Base-by-base conservation (phyloP, 2,888 invertebrate species). In the Oligia latruncula region DNA sequence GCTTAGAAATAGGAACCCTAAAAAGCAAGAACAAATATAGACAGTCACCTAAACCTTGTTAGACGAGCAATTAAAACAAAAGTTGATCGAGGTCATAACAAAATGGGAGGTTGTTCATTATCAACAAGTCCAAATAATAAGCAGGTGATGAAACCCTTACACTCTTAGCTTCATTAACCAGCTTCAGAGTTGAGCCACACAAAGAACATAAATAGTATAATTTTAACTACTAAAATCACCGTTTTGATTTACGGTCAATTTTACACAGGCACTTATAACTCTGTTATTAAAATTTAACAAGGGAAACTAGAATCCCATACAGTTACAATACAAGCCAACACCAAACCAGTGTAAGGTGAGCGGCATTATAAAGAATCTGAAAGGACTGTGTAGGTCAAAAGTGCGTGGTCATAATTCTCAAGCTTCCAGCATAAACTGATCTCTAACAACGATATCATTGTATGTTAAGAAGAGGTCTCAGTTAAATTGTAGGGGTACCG, bases 231-330 rank as follows among this genome's bases (percentile, higher is more conserved):
- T 79, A 58, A 76, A 79, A 71, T 81, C 80, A 77, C 62, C 43
- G 46, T 40, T 55, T 74, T 83, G 76, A 89, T 88, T 85, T 80
- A 87, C 75, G 71, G 60, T 68, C 78, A 77, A 81, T 74, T 79
- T 81, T 81, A 78, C 52, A 75, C 78, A 64, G 58, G 62, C 62
- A 73, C 76, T 77, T 81, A 77, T 67, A 78, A 70, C 70, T 78
- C 77, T 77, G 91, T 93, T 93, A 94, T 93, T 94, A 94, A 92
- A 93, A 92, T 82, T 81, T 91, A 92, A 92, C 93, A 92, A 93
- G 93, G 91, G 91, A 92, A 92, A 91, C 89, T 91, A 80, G 87
- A 89, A 91, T 93, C 87, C 74, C 87, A 85, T 90, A 92, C 92
- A 92, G 92, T 92, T 93, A 92, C 90, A 91, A 92, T 92, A 92